phyloP scores from a whole-genome alignment of 2,888 invertebrate genomes.

The Onthophagus sagittarius region DNA sequence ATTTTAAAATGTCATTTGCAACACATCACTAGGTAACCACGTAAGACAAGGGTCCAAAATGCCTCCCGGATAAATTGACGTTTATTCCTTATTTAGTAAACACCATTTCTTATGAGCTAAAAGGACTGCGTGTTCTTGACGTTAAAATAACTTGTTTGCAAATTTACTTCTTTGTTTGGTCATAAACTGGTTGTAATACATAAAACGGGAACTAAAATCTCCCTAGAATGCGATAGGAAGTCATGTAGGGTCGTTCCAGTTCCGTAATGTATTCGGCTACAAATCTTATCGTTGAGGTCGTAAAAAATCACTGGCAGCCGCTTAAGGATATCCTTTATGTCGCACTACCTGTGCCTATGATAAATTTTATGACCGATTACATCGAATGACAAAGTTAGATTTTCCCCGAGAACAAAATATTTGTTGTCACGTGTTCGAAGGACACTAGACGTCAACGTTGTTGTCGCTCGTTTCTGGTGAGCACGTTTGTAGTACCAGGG shows the following conservation, averaged over 20 bases:
- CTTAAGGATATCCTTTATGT: not conserved
- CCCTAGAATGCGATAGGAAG: not conserved
- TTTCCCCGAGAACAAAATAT: not conserved
- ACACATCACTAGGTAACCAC: not conserved
- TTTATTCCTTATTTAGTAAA: not conserved
- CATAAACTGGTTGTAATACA: not conserved
- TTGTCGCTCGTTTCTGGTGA: not conserved
- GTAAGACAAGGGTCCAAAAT: not conserved
- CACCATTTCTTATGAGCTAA: not conserved
- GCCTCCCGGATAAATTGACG: not conserved
- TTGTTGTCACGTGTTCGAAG: not conserved
- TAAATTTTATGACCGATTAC: constrained; percentile 9
- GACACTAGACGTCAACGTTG: constrained; percentile 5
- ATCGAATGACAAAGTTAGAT: not conserved
- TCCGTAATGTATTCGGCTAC: not conserved
- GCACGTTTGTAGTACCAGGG: not conserved
- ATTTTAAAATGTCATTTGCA: not conserved
- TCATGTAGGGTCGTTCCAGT: not conserved
- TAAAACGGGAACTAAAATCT: not conserved
- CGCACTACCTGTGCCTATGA: constrained; percentile 5
- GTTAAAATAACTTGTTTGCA: not conserved
- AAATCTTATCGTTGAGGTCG: not conserved
- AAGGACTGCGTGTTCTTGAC: not conserved
- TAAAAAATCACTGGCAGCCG: not conserved
- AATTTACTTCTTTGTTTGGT: not conserved